Evolutionary conservation across 2,888 invertebrate species (phyloP).

Genomic region (Eristalis arbustorum): DNA sequence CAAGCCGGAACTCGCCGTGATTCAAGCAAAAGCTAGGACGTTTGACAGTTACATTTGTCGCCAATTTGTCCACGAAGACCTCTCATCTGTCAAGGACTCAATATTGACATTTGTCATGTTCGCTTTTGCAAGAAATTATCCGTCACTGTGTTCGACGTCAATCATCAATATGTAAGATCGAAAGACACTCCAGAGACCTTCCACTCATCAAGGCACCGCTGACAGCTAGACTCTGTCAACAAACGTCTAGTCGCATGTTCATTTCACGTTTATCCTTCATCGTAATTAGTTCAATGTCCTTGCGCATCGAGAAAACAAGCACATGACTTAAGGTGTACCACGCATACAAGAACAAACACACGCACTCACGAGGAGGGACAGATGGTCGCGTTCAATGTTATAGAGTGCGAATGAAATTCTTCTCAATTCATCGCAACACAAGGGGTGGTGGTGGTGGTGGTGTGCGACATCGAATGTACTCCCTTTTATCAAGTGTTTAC

Average conservation of each 20-base stretch:
- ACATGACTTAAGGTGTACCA: background rate
- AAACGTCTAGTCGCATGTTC: background rate
- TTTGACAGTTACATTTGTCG: too few species aligned
- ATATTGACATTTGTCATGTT: too few species aligned
- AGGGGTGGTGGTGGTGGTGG: conserved; percentile 33
- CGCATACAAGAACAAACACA: conserved; percentile 17
- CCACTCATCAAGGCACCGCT: background rate
- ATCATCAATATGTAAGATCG: background rate
- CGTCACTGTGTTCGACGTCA: background rate
- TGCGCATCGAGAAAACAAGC: background rate
- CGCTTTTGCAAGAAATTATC: too few species aligned
- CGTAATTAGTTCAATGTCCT: conserved; percentile 64
- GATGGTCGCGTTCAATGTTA: conserved; percentile 29
- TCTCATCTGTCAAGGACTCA: too few species aligned
- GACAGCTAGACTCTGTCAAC: conserved; percentile 7
- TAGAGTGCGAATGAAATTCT: conserved; percentile 36
- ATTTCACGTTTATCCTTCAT: conserved; percentile 27
- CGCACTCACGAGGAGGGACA: conserved; percentile 33
- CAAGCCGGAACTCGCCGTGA: too few species aligned
- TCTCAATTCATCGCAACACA: conserved; percentile 31
- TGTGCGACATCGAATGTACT: conserved; percentile 47
- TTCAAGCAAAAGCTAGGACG: too few species aligned
- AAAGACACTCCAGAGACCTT: background rate
- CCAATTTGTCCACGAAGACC: too few species aligned
- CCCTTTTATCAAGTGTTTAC: conserved; percentile 12